phyloP scores from a whole-genome alignment of 2,888 invertebrate genomes.

The Gandaritis pyraliata region DNA sequence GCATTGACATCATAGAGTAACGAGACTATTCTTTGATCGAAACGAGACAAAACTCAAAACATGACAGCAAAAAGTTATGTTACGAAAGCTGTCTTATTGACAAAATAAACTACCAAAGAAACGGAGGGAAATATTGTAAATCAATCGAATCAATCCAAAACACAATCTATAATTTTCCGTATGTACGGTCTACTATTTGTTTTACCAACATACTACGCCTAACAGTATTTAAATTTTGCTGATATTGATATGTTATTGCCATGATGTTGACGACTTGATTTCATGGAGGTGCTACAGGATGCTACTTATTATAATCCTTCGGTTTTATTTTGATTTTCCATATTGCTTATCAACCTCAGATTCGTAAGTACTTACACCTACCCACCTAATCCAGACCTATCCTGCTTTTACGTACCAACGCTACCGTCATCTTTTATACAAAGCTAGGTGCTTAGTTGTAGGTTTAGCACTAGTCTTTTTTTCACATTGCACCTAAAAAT shows the following conservation, averaged over 20 bases:
- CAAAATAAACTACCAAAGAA: not conserved
- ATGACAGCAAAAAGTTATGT: not conserved
- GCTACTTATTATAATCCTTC: constrained; percentile 6
- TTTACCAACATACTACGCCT: not conserved
- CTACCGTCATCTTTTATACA: too few species aligned
- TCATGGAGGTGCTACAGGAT: constrained; percentile 19
- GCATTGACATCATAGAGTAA: too few species aligned
- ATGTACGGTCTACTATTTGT: not conserved
- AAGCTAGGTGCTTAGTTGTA: too few species aligned
- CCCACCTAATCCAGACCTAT: not conserved
- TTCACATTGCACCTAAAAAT: too few species aligned
- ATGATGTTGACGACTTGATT: not conserved
- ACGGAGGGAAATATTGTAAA: constrained; percentile 1
- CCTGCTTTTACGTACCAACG: too few species aligned
- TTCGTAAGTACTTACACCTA: constrained; percentile 23
- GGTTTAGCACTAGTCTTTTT: too few species aligned
- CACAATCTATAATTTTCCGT: not conserved
- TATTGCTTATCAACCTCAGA: constrained; percentile 3
- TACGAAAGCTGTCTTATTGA: not conserved
- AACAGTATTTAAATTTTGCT: not conserved
- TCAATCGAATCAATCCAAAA: not conserved
- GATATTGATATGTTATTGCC: not conserved
- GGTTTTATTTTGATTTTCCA: constrained; percentile 18
- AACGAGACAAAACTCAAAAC: too few species aligned
- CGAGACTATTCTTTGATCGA: too few species aligned